Base-by-base conservation (phyloP, 1,140 invertebrate species). In the Protaetia brevitarsis region DNA sequence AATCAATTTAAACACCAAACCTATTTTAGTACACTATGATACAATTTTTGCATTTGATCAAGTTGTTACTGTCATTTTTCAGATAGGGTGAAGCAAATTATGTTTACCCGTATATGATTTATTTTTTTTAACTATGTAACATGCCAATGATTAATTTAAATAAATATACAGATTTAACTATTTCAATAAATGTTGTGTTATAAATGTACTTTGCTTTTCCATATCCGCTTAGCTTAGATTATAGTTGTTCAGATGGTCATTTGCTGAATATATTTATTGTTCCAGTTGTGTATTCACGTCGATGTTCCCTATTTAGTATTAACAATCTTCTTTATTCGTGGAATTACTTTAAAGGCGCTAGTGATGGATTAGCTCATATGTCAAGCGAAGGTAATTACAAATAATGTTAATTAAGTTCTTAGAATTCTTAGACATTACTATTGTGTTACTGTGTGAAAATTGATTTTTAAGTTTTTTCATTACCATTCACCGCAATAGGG, bases 271-370 rank as follows among this genome's bases (percentile, higher is more conserved):
- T n/a, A n/a, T n/a, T n/a, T n/a, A n/a, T 73, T 69, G 65, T 84
- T 81, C 8, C 78, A 94, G 92, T 96, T 68, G 93, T 96, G 26
- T 98, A 97, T 95, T 97, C 80, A 98, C 96, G 19, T 96, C 96
- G 3, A 85, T 96, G 71, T 98, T 98, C 78, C 96, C 96, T 98
- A 98, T 80, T 80, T 95, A 51, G 95, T 98, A 60, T 85, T 97
- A 45, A 94, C 95, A 2, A 96, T 97, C 73, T 97, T 98, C 82
- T 95, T 98, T 80, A 87, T 96, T 64, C 85, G 95, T 60, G 95
- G 94, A 2, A 88, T 97, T 19, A 96, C 94, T 2, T 81, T 98
- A 88, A 90, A 70, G 96, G 96, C 10, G 93, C 95, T 16, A 85
- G 88, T 51, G 92, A 89, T 67, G 96, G 96, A 26, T 83, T 98